These are phyloP conservation scores for Catharus fuscescens DNA, from an alignment of 2,113 vertebrate species.

Conservation along the genomic window DNA sequence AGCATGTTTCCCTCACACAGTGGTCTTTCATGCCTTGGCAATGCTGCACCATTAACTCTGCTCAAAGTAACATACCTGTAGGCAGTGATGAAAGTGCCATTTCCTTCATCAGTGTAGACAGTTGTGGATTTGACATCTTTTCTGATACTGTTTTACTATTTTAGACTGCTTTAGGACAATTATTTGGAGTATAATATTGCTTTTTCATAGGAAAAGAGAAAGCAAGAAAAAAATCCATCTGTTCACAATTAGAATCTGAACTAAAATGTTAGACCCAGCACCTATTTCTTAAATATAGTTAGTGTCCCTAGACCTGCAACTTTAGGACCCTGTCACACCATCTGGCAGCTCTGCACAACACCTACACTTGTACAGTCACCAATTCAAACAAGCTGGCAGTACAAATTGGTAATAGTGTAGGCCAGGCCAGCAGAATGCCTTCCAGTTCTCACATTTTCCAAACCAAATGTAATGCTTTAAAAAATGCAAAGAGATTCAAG, in stretches of 20 bases:
- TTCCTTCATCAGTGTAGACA: background rate
- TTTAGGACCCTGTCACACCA: background rate
- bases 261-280: background rate
- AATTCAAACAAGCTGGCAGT: background rate
- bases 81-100: background rate
- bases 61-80: background rate
- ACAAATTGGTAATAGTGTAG: background rate
- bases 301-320: background rate
- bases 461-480: conserved; percentile 39
- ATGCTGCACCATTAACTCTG: background rate
- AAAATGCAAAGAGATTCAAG: conserved; percentile 38
- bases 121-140: background rate
- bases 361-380: background rate
- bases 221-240: background rate
- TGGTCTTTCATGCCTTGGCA: background rate
- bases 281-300: background rate
- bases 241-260: background rate
- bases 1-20: background rate
- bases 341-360: background rate
- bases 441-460: conserved; percentile 27
- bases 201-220: background rate
- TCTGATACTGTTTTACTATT: background rate
- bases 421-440: background rate
- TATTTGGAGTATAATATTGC: background rate
- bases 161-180: background rate